These are phyloP conservation scores for Cololabis saira DNA, from an alignment of 2,113 vertebrate species.

Conservation along the genomic window DNA sequence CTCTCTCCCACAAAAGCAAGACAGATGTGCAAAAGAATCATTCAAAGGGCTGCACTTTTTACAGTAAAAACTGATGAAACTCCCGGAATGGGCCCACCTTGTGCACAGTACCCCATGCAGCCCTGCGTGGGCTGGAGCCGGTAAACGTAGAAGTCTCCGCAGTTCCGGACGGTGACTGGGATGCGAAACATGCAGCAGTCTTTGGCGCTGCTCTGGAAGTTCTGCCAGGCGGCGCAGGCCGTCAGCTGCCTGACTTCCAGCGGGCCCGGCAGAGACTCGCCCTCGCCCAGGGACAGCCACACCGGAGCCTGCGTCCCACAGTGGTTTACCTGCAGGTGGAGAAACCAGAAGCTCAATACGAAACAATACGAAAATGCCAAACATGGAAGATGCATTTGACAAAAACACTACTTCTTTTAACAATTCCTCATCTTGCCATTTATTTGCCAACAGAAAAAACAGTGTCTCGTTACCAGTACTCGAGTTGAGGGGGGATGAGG, in stretches of 20 bases:
- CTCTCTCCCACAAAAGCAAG: too few species aligned
- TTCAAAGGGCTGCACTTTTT: too few species aligned
- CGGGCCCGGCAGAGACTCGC: conserved; percentile 84
- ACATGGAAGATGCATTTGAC: too few species aligned
- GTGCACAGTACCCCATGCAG: conserved; percentile 93
- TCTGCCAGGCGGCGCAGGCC: conserved; percentile 91
- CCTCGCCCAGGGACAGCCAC: conserved; percentile 87
- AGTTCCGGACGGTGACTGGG: conserved; percentile 90
- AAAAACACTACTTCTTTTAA: too few species aligned
- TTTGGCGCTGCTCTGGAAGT: conserved; percentile 80
- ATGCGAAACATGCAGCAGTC: conserved; percentile 93
- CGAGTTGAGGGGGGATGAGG: too few species aligned
- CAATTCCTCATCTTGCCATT: too few species aligned
- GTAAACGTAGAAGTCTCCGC: conserved; percentile 89
- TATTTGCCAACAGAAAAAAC: too few species aligned
- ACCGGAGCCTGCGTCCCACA: conserved; percentile 92
- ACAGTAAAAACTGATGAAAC: too few species aligned
- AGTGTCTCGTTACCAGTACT: too few species aligned
- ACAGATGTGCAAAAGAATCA: too few species aligned
- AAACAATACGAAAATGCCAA: too few species aligned
- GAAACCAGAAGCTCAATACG: too few species aligned
- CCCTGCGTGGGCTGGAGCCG: conserved; percentile 91
- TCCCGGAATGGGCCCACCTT: conserved; percentile 75
- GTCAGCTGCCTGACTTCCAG: conserved; percentile 86
- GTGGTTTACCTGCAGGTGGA: conserved; percentile 84